Conservation (phyloP, 2,888 invertebrate species). For the Lasioglossum leucozonium region DNA sequence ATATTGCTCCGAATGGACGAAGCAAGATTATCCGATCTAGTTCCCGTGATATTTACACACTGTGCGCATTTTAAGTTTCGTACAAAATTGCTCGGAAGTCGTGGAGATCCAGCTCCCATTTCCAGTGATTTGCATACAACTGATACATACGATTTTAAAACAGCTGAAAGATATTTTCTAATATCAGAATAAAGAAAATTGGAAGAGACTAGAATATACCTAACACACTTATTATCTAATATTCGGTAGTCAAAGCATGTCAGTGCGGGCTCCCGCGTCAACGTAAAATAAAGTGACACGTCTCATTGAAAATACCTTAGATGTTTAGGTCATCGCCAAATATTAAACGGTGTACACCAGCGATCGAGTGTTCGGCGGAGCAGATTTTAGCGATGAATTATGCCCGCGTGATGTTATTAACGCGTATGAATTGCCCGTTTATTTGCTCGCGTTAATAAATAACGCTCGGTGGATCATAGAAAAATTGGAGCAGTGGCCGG, state of each 20-base stretch:
- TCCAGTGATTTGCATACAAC: not conserved
- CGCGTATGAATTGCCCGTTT: slow-evolving; percentile 67
- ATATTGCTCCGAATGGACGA: slow-evolving; percentile 18
- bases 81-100: not conserved
- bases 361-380: slow-evolving; percentile 43
- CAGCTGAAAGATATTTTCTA: no score
- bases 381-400: slow-evolving; percentile 66
- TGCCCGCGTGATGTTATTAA: slow-evolving; percentile 63
- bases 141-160: not conserved
- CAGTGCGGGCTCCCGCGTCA: not conserved
- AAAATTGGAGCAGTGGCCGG: slow-evolving; percentile 58
- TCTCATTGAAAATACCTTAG: slow-evolving; percentile 54
- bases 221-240: not conserved
- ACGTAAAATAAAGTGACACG: slow-evolving; percentile 11
- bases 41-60: not conserved
- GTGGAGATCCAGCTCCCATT: not conserved
- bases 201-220: not conserved
- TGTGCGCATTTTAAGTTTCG: not conserved
- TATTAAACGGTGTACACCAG: slow-evolving; percentile 62
- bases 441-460: slow-evolving; percentile 69
- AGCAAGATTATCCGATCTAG: slow-evolving; percentile 18
- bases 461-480: slow-evolving; percentile 58
- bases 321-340: slow-evolving; percentile 67
- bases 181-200: not conserved
- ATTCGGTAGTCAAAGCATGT: not conserved